These are phyloP conservation scores for Microchrysa polita DNA, from an alignment of 2,888 invertebrate genomes.

Conservation along the genomic window DNA sequence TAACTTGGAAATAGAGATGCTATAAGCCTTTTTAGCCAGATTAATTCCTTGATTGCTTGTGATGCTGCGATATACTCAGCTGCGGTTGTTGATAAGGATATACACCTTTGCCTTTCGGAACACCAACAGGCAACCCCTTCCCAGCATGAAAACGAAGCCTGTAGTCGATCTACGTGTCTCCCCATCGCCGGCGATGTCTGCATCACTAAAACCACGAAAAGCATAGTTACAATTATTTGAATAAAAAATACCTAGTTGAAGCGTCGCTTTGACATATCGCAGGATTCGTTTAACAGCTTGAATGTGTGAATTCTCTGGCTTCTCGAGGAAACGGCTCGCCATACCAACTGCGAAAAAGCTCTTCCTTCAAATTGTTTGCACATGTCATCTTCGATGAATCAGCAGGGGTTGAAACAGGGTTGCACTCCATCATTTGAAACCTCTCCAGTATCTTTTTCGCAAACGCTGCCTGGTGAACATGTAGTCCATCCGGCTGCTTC, in stretches of 20 bases:
- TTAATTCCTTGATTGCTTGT: not conserved
- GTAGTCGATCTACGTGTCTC: not conserved
- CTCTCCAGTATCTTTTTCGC: too few species aligned
- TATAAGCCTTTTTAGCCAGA: not conserved
- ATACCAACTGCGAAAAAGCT: too few species aligned
- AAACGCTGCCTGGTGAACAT: too few species aligned
- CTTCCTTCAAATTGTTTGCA: too few species aligned
- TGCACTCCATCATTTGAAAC: too few species aligned
- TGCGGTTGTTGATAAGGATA: not conserved
- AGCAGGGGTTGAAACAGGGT: too few species aligned
- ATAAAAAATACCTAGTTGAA: not conserved
- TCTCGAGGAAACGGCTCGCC: too few species aligned
- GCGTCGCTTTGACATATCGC: not conserved
- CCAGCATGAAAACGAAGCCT: not conserved
- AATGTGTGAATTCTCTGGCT: too few species aligned
- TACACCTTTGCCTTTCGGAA: not conserved
- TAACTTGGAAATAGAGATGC: not conserved
- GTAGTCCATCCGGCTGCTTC: too few species aligned
- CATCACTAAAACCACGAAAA: not conserved
- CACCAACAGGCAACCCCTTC: too few species aligned
- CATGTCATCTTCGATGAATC: too few species aligned
- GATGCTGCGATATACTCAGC: not conserved
- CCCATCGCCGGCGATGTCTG: not conserved
- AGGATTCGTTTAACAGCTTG: too few species aligned
- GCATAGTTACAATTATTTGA: not conserved